A percentile compares a stretch with the other conserved stretches of the same genome.
phyloP scores from a whole-genome alignment of 2,888 invertebrate species.

The Tolmerus cingulatus region DNA sequence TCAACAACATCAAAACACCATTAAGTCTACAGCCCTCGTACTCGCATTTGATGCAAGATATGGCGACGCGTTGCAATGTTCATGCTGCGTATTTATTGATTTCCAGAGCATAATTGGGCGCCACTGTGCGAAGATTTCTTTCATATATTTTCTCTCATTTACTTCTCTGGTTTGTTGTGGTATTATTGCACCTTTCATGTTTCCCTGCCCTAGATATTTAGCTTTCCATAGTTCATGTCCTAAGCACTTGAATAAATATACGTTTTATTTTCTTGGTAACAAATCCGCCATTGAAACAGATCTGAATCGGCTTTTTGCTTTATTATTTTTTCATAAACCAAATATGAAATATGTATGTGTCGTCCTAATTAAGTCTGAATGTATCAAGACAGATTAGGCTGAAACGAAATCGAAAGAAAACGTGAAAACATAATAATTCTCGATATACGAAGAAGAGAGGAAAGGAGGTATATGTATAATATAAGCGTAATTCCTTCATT shows the following conservation, averaged over 20 bases:
- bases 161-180: not conserved
- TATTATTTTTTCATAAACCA: not conserved
- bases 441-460: not conserved
- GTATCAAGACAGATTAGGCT: not conserved
- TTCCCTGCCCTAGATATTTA: not conserved
- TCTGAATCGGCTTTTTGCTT: not conserved
- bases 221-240: not conserved
- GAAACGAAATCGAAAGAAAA: not conserved
- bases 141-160: not conserved
- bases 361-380: not conserved
- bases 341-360: not conserved
- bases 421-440: not conserved
- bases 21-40: not conserved
- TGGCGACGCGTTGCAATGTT: not conserved
- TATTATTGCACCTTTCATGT: not conserved
- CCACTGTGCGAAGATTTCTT: not conserved
- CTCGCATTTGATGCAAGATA: not conserved
- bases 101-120: not conserved
- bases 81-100: slow-evolving; percentile 33
- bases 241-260: not conserved
- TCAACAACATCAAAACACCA: not conserved
- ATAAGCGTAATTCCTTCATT: not conserved
- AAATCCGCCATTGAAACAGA: not conserved
- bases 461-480: not conserved
- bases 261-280: not conserved